Percentiles rank a stretch among this genome's conserved stretches.
These are phyloP conservation scores for Ooceraea biroi DNA, from an alignment of 1,140 invertebrate genomes.

Conservation along the genomic window DNA sequence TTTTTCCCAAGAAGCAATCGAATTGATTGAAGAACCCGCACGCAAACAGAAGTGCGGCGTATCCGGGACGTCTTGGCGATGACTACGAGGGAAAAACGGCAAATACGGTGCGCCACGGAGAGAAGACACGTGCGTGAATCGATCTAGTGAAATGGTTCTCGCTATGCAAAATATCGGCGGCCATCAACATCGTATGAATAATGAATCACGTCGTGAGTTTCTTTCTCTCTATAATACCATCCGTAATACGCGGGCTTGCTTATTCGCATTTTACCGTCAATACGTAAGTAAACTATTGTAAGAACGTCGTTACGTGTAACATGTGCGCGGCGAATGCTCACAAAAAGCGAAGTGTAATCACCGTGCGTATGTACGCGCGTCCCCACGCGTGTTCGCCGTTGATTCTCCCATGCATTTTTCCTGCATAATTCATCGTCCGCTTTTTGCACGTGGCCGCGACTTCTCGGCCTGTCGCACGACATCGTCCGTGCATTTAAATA, in stretches of 20 bases:
- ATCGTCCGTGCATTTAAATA: not conserved
- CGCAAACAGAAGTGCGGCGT: constrained; percentile 44
- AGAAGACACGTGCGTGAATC: constrained; percentile 49
- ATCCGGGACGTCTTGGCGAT: constrained; percentile 4
- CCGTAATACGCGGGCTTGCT: constrained; percentile 20
- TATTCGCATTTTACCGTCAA: not conserved
- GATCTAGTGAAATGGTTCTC: constrained; percentile 51
- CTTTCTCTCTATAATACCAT: not conserved
- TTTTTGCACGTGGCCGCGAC: constrained; percentile 38
- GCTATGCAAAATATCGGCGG: constrained; percentile 36
- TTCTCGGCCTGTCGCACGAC: not conserved
- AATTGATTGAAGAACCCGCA: constrained; percentile 32
- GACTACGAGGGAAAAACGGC: not conserved
- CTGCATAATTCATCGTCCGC: constrained; percentile 40
- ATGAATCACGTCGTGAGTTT: constrained; percentile 15
- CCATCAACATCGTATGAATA: constrained; percentile 59
- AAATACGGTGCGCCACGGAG: constrained; percentile 6
- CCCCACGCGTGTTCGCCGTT: constrained; percentile 11
- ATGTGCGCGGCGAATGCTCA: not conserved
- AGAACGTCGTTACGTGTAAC: constrained; percentile 6
- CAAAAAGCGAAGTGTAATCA: constrained; percentile 24
- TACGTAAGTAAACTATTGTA: constrained; percentile 8
- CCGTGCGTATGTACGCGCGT: not conserved
- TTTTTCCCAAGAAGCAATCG: constrained; percentile 41
- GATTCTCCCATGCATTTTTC: constrained; percentile 33